Conservation (phyloP, 2,113 vertebrate species). For the Chamaea fasciata region DNA sequence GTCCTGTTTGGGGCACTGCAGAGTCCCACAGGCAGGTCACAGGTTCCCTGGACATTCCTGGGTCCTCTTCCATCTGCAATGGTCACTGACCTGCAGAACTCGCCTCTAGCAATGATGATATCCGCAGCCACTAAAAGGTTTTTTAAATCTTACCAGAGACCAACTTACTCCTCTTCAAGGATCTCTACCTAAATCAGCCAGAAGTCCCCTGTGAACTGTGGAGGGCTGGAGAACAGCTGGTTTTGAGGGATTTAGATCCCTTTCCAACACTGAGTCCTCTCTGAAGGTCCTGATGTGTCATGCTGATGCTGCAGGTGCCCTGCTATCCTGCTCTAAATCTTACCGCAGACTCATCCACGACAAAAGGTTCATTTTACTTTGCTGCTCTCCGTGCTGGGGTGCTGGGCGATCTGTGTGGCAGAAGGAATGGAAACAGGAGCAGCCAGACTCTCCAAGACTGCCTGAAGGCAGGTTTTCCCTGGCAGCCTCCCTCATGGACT, state of each 20-base stretch:
- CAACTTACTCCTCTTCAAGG: neutral
- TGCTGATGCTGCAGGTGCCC: neutral
- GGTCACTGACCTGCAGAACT: neutral
- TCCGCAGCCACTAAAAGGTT: neutral
- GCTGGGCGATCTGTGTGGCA: neutral
- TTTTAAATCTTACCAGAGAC: neutral
- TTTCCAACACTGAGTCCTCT: neutral
- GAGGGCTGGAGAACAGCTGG: neutral
- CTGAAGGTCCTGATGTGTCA: neutral
- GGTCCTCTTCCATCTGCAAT: neutral
- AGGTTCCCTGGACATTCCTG: neutral
- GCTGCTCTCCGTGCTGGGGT: neutral
- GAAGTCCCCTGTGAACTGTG: neutral
- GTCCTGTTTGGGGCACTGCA: neutral
- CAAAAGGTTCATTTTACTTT: neutral
- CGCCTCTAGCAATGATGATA: neutral
- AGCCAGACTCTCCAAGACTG: neutral
- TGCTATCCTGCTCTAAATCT: neutral
- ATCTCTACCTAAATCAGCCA: neutral
- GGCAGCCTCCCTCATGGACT: neutral
- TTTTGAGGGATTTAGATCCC: neutral
- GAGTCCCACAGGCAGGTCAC: neutral
- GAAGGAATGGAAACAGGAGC: neutral
- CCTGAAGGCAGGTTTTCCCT: neutral
- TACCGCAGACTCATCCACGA: neutral